phyloP scores from a whole-genome alignment of 2,888 invertebrate species.

The Antitype chi region DNA sequence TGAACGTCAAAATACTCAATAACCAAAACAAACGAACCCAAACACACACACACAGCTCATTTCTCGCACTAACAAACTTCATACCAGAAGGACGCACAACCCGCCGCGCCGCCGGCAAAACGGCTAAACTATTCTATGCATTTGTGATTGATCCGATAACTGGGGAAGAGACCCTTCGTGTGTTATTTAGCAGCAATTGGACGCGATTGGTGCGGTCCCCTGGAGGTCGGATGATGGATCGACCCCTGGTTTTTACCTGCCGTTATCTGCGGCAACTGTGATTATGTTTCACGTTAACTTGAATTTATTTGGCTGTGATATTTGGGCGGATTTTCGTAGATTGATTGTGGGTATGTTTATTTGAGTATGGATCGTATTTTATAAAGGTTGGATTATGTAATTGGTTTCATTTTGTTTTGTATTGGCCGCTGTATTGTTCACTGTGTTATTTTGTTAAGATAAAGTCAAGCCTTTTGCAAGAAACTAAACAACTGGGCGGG shows the following conservation, averaged over 20 bases:
- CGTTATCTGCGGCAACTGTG: slow-evolving; percentile 52
- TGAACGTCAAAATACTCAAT: background rate
- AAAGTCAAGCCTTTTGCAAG: no score
- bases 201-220: slow-evolving; percentile 69
- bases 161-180: slow-evolving; percentile 64
- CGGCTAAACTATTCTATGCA: slow-evolving; percentile 84
- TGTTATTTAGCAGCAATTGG: slow-evolving; percentile 76
- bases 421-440: background rate
- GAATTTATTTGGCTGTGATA: slow-evolving; percentile 45
- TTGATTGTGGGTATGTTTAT: background rate
- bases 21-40: slow-evolving; percentile 25
- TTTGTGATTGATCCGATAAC: slow-evolving; percentile 84
- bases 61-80: slow-evolving; percentile 43
- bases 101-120: slow-evolving; percentile 65
- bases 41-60: slow-evolving; percentile 15
- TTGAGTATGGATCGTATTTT: background rate
- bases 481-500: background rate
- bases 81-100: slow-evolving; percentile 28
- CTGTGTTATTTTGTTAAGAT: background rate
- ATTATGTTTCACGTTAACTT: slow-evolving; percentile 55
- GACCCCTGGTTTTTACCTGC: slow-evolving; percentile 63
- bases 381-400: background rate
- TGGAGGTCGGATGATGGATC: slow-evolving; percentile 66
- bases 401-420: background rate
- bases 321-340: slow-evolving; percentile 2